Evolutionary conservation across 2,113 vertebrate genomes (phyloP).

Genomic region (Calidris pygmaea): DNA sequence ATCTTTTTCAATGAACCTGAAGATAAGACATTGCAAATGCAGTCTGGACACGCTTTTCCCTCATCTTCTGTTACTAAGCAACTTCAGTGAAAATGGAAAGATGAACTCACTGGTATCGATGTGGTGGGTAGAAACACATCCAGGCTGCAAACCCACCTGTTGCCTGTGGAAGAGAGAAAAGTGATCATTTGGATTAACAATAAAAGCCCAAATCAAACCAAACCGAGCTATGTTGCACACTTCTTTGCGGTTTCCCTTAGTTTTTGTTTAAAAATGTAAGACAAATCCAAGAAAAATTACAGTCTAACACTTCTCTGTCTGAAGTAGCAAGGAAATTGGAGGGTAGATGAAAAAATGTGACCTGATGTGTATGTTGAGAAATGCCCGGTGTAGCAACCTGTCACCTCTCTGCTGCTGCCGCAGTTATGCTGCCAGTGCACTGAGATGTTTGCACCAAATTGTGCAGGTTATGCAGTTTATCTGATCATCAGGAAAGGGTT

Average conservation of each 20-base stretch:
- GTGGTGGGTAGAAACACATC: conserved; percentile 26
- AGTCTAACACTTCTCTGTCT: neutral
- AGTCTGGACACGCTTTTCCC: conserved; percentile 38
- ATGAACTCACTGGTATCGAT: conserved; percentile 50
- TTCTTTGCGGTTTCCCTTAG: neutral
- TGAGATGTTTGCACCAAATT: neutral
- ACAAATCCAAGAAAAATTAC: neutral
- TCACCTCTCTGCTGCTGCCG: neutral
- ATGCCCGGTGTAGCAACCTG: neutral
- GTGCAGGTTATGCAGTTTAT: neutral
- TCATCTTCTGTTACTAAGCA: conserved; percentile 62
- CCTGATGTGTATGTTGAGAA: neutral
- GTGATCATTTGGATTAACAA: neutral
- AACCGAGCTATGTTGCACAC: neutral
- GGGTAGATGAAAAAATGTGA: neutral
- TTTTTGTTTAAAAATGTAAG: neutral
- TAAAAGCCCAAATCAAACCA: neutral
- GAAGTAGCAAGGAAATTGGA: too few relatives aligned
- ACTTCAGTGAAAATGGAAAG: conserved; percentile 61
- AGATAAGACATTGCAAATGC: conserved; percentile 22
- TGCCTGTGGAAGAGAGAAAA: conserved; percentile 11
- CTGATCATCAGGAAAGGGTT: neutral
- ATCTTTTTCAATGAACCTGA: conserved; percentile 49
- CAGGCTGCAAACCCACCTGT: conserved; percentile 19
- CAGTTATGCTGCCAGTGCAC: neutral